A percentile compares a stretch with the other conserved stretches of the same genome.
Conservation (phyloP, 2,113 vertebrate genomes). For the Proteles cristata region DNA sequence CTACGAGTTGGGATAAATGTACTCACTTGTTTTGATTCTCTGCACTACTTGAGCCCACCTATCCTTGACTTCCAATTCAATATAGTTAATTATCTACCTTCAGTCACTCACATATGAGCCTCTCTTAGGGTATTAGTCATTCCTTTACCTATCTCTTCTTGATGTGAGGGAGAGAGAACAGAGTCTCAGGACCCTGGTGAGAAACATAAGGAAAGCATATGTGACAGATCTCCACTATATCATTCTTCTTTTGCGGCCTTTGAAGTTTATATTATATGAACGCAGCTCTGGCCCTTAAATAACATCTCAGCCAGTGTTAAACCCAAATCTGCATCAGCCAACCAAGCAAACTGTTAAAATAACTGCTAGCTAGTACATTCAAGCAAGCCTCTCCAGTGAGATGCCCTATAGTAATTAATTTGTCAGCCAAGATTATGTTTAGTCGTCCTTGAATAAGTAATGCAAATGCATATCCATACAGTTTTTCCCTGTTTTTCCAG, state of each 20-base stretch:
- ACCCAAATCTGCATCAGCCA: background rate
- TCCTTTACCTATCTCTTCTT: conserved; percentile 8
- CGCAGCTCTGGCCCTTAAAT: background rate
- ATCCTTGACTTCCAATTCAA: background rate
- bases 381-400: background rate
- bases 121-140: background rate
- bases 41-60: background rate
- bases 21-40: background rate
- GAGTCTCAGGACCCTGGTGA: background rate
- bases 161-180: background rate
- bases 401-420: conserved; percentile 42
- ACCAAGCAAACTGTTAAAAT: conserved; percentile 7
- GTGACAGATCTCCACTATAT: background rate
- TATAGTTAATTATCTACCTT: background rate
- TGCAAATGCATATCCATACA: background rate
- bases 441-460: conserved; percentile 14
- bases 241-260: background rate
- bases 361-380: background rate
- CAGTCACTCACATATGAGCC: background rate
- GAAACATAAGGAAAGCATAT: background rate
- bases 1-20: background rate
- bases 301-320: background rate
- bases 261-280: conserved; percentile 24
- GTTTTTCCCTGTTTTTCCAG: background rate
- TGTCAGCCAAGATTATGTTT: conserved; percentile 63